Evolutionary conservation across 2,113 vertebrate species (phyloP).

Genomic region (Maccullochella peelii): DNA sequence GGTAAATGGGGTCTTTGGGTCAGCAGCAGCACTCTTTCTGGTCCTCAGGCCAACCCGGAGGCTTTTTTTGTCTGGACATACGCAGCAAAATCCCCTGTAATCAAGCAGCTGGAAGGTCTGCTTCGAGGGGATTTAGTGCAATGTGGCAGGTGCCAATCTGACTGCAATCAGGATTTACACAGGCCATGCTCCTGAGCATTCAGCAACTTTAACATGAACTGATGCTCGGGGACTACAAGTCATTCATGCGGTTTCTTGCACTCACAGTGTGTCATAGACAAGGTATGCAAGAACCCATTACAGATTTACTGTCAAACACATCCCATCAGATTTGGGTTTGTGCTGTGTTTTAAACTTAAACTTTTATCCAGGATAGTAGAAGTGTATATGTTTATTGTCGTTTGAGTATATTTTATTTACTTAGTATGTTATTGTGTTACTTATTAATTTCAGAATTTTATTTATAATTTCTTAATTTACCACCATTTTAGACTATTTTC

Average conservation of each 20-base stretch:
- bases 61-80: conserved; percentile 62
- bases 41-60: conserved; percentile 16
- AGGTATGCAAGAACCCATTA: not conserved
- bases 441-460: not conserved
- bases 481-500: not conserved
- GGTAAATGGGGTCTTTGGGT: conserved; percentile 59
- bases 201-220: conserved; percentile 34
- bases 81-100: conserved; percentile 70
- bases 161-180: conserved; percentile 68
- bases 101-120: conserved; percentile 73
- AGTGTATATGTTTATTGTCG: not conserved
- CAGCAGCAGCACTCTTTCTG: conserved; percentile 42
- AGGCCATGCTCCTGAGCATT: conserved; percentile 24
- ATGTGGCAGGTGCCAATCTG: conserved; percentile 73
- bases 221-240: conserved; percentile 19
- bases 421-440: no score
- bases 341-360: not conserved
- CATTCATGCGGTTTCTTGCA: conserved; percentile 37
- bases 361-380: not conserved
- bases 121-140: conserved; percentile 71
- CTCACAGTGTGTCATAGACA: not conserved
- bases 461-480: not conserved
- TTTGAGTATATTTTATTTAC: not conserved
- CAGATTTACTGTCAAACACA: conserved; percentile 13
- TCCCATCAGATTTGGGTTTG: not conserved